phyloP scores from a whole-genome alignment of 1,140 invertebrate genomes.

The Aphis craccivora region DNA sequence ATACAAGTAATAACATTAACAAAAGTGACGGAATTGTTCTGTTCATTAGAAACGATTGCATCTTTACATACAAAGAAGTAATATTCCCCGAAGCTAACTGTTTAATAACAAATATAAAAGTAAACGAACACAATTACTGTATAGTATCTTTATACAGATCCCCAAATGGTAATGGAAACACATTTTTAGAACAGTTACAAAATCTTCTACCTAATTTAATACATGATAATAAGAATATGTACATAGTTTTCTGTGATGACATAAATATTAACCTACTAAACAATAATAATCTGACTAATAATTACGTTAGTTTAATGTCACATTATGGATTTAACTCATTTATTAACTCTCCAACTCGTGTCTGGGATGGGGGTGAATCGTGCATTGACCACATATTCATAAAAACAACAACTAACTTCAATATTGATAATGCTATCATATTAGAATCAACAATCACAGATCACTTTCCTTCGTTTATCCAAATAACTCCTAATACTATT shows the following conservation, averaged over 20 bases:
- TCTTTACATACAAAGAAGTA: background rate
- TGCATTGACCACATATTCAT: background rate
- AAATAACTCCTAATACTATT: background rate
- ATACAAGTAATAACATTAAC: background rate
- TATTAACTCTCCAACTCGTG: background rate
- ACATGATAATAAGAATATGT: background rate
- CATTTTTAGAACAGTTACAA: background rate
- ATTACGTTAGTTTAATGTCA: background rate
- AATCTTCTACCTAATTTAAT: background rate
- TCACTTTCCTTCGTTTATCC: background rate
- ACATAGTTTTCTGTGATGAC: background rate
- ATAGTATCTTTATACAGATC: too few relatives aligned
- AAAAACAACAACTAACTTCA: background rate
- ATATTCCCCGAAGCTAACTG: background rate
- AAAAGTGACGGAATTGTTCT: background rate
- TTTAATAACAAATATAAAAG: background rate
- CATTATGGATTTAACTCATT: background rate
- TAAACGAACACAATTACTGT: background rate
- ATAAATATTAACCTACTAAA: background rate
- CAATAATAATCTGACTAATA: background rate
- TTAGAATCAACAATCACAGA: conserved; percentile 3
- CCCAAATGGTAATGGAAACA: background rate
- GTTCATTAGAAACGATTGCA: background rate
- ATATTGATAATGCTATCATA: background rate
- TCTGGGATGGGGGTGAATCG: background rate